Percentiles rank a stretch among this genome's conserved stretches.
phyloP scores from a whole-genome alignment of 2,888 invertebrate species.

The Amphipoea lucens region DNA sequence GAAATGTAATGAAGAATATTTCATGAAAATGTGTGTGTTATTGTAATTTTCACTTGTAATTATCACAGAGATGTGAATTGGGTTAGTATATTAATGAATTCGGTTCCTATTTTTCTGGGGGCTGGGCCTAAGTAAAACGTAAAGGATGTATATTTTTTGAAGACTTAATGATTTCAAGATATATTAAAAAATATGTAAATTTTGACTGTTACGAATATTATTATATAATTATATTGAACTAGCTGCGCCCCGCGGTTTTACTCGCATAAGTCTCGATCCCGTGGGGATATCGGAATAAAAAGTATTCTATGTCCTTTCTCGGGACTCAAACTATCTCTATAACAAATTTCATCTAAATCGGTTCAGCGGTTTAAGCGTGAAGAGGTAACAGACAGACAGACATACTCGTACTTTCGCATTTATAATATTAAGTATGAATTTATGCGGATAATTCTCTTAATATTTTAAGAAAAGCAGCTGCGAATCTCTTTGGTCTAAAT shows the following conservation, averaged over 20 bases:
- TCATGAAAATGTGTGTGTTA: slow-evolving; percentile 13
- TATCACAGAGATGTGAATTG: slow-evolving; percentile 23
- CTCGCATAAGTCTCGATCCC: no score
- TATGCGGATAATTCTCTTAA: neutral
- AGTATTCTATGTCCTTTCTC: no score
- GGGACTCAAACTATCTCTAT: no score
- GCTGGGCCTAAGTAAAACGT: neutral
- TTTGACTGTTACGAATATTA: neutral
- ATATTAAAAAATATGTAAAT: neutral
- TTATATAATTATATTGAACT: neutral
- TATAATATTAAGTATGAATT: no score
- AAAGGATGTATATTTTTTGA: neutral
- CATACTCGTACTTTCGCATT: no score
- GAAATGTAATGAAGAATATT: slow-evolving; percentile 40
- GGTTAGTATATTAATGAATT: slow-evolving; percentile 27
- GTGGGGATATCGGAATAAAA: no score
- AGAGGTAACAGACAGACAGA: no score
- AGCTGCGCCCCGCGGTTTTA: no score
- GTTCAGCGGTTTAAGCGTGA: no score
- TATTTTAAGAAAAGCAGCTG: neutral
- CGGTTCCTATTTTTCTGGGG: slow-evolving; percentile 2
- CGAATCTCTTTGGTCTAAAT: neutral
- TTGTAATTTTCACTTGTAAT: slow-evolving; percentile 2
- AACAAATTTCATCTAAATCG: no score
- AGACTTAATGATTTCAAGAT: neutral